Evolutionary conservation across 2,797 vertebrate species (phyloP), one percentile per base, ranked within the genome.

Genomic region (Rhinatrema bivittatum): DNA sequence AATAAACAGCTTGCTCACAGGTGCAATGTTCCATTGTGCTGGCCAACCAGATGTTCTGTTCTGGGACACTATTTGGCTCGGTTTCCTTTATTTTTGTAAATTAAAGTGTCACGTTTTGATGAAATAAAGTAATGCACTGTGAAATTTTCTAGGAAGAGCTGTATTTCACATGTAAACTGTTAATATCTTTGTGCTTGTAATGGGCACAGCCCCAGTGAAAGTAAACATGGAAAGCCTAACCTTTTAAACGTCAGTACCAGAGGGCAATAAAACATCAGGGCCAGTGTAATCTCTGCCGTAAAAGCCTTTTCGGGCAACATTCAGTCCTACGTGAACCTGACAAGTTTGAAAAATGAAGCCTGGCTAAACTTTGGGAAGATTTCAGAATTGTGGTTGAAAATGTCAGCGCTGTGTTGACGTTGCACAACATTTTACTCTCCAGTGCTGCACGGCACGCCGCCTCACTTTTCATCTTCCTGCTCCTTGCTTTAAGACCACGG

Each of bases 31-130:
- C 69, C 63, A 74, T 69, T 70, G 72, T 68, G 50, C 63, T 61
- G 9, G 67, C 74, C 79, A 81, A 65, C 68, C 78, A 82, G 78
- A 79, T 83, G 78, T 79, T 78, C 60, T 42, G 60, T 12, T 53
- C 54, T 57, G 68, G 60, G 63, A 63, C 2, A 5, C 36, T 32
- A 56, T 62, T 53, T 55, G 43, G 62, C 48, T 34, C 29, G 39
- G 22, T 17, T 14, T 8, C 21, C 43, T 32, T 49, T 26, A 38
- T 30, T 32, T 66, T 68, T 50, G 50, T 34, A 38, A 56, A 52
- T 56, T 28, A 46, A 66, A 67, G 68, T 61, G 62, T 70, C 55
- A 37, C 49, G 52, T 50, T 50, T 36, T 37, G 56, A 36, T 55
- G 58, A 74, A 76, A 56, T 15, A 31, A 60, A 62, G 51, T 32